These are phyloP conservation scores for Hyppa rectilinea DNA, from an alignment of 2,888 invertebrate species.

Conservation along the genomic window DNA sequence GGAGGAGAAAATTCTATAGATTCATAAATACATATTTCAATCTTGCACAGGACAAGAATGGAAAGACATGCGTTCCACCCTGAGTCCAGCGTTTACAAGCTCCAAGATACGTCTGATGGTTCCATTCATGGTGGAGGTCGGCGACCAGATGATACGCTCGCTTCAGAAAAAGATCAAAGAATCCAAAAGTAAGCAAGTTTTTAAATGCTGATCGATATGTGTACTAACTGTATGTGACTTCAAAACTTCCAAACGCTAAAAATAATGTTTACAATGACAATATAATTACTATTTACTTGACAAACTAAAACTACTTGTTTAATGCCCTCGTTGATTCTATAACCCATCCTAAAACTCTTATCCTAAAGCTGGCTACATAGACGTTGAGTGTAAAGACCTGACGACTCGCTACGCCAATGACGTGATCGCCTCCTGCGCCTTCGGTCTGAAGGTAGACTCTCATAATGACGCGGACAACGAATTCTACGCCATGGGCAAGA, in stretches of 20 bases:
- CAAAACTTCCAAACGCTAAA: not conserved
- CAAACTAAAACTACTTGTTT: not conserved
- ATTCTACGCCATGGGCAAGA: slow-evolving; percentile 89
- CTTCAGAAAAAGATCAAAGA: slow-evolving; percentile 72
- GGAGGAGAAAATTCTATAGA: no score
- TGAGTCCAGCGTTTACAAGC: slow-evolving; percentile 88
- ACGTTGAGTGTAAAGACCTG: slow-evolving; percentile 83
- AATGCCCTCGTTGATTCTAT: no score
- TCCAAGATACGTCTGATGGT: slow-evolving; percentile 87
- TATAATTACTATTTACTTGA: no score
- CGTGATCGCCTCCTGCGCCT: slow-evolving; percentile 88
- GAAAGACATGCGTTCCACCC: slow-evolving; percentile 84
- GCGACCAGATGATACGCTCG: slow-evolving; percentile 76
- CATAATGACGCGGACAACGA: slow-evolving; percentile 87
- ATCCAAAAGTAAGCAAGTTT: slow-evolving; percentile 65
- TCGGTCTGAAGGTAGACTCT: slow-evolving; percentile 90
- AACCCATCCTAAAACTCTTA: not conserved
- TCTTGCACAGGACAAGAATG: slow-evolving; percentile 77
- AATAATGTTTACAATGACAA: not conserved
- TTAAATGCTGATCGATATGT: not conserved
- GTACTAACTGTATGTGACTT: no score
- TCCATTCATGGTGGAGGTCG: slow-evolving; percentile 84
- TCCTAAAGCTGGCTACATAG: slow-evolving; percentile 67
- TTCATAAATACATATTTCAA: not conserved
- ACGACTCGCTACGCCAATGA: slow-evolving; percentile 87